These are phyloP conservation scores for Heliocidaris erythrogramma DNA, from an alignment of 35 echinoderm and acorn worm species.

Conservation along the genomic window DNA sequence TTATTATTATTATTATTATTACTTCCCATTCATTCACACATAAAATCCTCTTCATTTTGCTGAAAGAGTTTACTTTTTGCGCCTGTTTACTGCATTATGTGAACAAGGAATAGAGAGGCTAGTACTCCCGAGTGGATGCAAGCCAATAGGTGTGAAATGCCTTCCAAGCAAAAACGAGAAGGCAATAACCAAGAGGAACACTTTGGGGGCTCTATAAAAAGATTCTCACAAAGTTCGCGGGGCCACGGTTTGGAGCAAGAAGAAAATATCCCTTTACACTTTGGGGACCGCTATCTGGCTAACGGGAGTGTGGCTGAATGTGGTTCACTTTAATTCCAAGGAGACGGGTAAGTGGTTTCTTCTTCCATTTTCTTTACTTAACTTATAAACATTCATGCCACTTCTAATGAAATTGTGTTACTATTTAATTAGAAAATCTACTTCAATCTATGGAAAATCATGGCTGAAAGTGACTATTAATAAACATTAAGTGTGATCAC, in stretches of 20 bases:
- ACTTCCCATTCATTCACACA: no score
- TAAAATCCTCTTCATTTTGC: no score
- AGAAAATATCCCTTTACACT: not conserved
- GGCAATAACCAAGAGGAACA: not conserved
- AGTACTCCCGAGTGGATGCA: not conserved
- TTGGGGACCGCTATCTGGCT: not conserved
- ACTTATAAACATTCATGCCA: not conserved
- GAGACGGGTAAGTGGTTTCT: not conserved
- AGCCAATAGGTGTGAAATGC: slow-evolving; percentile 10
- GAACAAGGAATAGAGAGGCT: not conserved
- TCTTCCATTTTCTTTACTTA: not conserved
- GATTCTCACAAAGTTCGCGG: not conserved
- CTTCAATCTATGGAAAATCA: not conserved
- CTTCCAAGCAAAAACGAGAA: not conserved
- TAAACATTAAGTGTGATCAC: not conserved
- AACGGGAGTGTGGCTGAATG: not conserved
- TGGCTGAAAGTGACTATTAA: not conserved
- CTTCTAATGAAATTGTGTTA: not conserved
- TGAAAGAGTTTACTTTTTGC: no score
- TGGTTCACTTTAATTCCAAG: not conserved
- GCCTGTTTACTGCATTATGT: no score
- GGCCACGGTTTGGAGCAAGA: not conserved
- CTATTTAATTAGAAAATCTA: not conserved
- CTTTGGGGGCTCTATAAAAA: not conserved
- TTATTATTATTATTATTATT: no score